Percentiles rank a stretch among this genome's conserved stretches.
Conservation (phyloP, 2,888 invertebrate genomes). For the Thera britannica region DNA sequence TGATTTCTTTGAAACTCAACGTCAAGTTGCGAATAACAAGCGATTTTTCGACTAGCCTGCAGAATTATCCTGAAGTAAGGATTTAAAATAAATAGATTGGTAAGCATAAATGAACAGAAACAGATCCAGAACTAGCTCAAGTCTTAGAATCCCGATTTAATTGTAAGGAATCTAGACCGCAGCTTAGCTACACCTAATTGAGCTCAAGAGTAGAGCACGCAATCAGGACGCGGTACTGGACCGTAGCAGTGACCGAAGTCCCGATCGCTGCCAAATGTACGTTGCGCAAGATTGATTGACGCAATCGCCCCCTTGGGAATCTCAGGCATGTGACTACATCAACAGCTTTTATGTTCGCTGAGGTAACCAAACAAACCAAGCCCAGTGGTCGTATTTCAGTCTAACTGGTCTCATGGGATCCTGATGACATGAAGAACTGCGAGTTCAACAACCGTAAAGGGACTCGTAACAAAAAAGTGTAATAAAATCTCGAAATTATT, state of each 20-base stretch:
- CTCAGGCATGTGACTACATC: conserved; percentile 33
- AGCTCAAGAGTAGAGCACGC: conserved; percentile 36
- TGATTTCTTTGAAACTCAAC: not conserved
- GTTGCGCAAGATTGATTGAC: conserved; percentile 55
- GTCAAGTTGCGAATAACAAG: too few relatives aligned
- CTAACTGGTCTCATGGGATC: conserved; percentile 2
- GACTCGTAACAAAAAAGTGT: not conserved
- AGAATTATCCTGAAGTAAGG: too few relatives aligned
- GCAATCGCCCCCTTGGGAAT: conserved; percentile 30
- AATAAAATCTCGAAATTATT: not conserved
- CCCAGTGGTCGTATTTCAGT: not conserved
- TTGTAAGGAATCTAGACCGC: conserved; percentile 6
- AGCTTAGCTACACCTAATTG: conserved; percentile 7
- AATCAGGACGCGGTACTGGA: conserved; percentile 45
- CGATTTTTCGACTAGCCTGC: too few relatives aligned
- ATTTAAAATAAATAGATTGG: too few relatives aligned
- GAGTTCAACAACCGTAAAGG: conserved; percentile 2
- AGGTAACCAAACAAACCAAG: conserved; percentile 13
- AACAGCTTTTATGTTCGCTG: conserved; percentile 2
- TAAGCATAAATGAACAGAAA: not conserved
- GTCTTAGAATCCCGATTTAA: too few relatives aligned
- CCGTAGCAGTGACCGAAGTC: conserved; percentile 30
- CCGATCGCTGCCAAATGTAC: conserved; percentile 62
- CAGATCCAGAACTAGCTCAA: not conserved
- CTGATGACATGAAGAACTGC: not conserved